A percentile compares a stretch with the other conserved stretches of the same genome.
Conservation (phyloP, 1,140 invertebrate genomes). For the Fopius arisanus region DNA sequence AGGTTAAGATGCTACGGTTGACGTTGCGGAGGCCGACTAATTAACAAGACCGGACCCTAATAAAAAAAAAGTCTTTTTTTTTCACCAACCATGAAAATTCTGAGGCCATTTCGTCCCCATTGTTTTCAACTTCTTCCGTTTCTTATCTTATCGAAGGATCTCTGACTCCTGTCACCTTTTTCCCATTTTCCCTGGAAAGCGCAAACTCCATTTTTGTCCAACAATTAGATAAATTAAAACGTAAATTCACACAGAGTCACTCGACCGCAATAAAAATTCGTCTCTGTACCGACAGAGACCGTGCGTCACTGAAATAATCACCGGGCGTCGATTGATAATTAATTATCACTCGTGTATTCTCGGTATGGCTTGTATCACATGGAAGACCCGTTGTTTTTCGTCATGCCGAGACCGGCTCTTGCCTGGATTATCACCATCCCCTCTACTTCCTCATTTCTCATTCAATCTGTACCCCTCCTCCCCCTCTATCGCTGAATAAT, state of each 20-base stretch:
- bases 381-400: background rate
- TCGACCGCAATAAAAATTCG: background rate
- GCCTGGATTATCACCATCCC: background rate
- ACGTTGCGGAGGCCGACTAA: background rate
- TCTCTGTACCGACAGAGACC: background rate
- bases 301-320: slow-evolving; percentile 29
- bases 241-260: too few relatives aligned
- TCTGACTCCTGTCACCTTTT: too few relatives aligned
- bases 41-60: slow-evolving; percentile 14
- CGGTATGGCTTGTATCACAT: background rate
- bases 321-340: slow-evolving; percentile 52
- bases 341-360: slow-evolving; percentile 42
- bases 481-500: background rate
- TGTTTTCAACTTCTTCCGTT: background rate
- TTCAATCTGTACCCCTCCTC: slow-evolving; percentile 8
- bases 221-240: too few relatives aligned
- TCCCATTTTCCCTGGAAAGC: too few relatives aligned
- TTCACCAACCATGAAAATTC: slow-evolving; percentile 9
- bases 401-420: background rate
- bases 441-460: background rate
- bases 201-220: background rate
- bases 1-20: background rate
- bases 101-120: too few relatives aligned
- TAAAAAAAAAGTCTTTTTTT: slow-evolving; percentile 4
- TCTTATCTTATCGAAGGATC: background rate